Base-by-base conservation (phyloP, 1,140 invertebrate genomes). In the Delia radicum region DNA sequence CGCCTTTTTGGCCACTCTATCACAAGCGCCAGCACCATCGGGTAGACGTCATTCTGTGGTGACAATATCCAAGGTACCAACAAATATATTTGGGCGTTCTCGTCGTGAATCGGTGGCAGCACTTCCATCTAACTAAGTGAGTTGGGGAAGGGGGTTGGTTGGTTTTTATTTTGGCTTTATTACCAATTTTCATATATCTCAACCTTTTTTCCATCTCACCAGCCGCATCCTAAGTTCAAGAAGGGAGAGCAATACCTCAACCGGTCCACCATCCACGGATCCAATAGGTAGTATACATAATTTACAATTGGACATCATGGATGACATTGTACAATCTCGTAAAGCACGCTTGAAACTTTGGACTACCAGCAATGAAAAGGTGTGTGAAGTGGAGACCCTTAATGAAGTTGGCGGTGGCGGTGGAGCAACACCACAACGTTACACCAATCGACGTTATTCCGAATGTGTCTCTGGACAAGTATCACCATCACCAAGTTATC, bases 251-350 rank as follows among this genome's bases (percentile, higher is more conserved):
- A 81, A 79, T 73, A 75, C 76, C 74, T 78, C 78, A 24, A 76
- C 81, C 80, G 91, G 91, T 67, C 92, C 92, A 2, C 92, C 92
- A 27, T 91, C 91, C 21, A 92, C 91, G 26, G 90, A 91, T 42
- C 87, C 90, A n/a, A 89, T 89, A 18, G 94, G 94, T 42, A 94
- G 93, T 81, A 90, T 91, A 15, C 94, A 94, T 81, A 95, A 94
- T 82, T 87, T 95, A 21, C 93, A 94, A 80, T 87, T 95, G 74
- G 94, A 95, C 80, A 94, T 95, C 75, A 94, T 95, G 93, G 94
- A 95, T 79, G 93, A 94, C 80, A 95, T 95, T 42, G 91, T 94
- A 24, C 93, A 93, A 82, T 92, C 92, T 1, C 88, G 92, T 48
- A 94, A 95, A 88, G 94, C 84, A 2, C 82, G 85, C 61, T 91